These are phyloP conservation scores for Daptonema setosum DNA, from an alignment of 2,888 invertebrate species.

Conservation along the genomic window DNA sequence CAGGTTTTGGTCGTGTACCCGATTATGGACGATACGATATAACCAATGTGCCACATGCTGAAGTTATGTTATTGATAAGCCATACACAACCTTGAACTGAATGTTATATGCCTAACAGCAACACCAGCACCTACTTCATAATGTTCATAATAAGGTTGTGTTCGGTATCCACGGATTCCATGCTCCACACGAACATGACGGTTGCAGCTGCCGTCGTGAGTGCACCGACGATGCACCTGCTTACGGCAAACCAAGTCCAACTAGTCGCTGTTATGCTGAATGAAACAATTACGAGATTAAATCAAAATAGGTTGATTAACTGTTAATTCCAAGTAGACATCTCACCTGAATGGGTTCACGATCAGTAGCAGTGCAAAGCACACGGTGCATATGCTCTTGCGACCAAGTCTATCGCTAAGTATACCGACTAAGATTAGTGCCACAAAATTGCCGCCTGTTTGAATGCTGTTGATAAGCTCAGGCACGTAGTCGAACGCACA, in stretches of 20 bases:
- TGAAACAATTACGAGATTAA: no score
- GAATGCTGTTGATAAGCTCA: slow-evolving; percentile 1
- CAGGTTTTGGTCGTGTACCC: not conserved
- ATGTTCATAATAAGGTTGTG: slow-evolving; percentile 5
- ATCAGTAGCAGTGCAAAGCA: not conserved
- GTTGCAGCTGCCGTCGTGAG: not conserved
- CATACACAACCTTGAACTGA: no score
- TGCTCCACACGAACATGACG: slow-evolving; percentile 4
- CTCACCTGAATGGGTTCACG: not conserved
- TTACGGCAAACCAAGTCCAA: not conserved
- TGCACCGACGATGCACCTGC: not conserved
- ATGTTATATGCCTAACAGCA: no score
- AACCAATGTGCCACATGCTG: slow-evolving; percentile 2
- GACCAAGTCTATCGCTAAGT: slow-evolving; percentile 2
- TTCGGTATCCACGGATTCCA: slow-evolving; percentile 3
- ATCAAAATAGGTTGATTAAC: no score
- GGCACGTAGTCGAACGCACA: slow-evolving; percentile 4
- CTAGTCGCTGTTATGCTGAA: not conserved
- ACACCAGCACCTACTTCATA: not conserved
- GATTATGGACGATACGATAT: slow-evolving; percentile 1
- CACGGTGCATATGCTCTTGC: not conserved
- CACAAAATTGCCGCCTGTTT: not conserved
- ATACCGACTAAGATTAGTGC: not conserved
- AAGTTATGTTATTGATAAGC: no score
- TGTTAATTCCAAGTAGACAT: no score